These are phyloP conservation scores for Hipparchia sbordonii DNA, from an alignment of 2,888 invertebrate species.

Conservation along the genomic window DNA sequence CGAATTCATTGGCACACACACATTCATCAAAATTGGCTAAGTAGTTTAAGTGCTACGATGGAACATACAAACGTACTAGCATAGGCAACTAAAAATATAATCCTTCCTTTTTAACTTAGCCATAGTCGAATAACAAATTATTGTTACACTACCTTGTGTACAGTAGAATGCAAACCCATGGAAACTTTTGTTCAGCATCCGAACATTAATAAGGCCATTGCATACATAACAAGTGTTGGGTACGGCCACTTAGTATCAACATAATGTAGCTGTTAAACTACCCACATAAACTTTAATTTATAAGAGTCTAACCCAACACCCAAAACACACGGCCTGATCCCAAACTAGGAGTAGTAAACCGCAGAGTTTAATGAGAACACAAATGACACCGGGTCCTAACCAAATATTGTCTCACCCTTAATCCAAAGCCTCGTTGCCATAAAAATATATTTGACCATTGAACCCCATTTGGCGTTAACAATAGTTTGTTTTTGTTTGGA, in stretches of 20 bases:
- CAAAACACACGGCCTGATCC: slow-evolving; percentile 18
- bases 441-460: slow-evolving; percentile 34
- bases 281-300: slow-evolving; percentile 22
- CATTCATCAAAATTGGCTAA: too few species aligned
- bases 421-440: slow-evolving; percentile 31
- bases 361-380: slow-evolving; percentile 35
- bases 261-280: slow-evolving; percentile 7
- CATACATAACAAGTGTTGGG: neutral
- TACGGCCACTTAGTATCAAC: neutral
- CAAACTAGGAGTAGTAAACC: slow-evolving; percentile 33
- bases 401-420: slow-evolving; percentile 40
- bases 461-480: slow-evolving; percentile 9
- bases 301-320: slow-evolving; percentile 24
- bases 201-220: neutral
- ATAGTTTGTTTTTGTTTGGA: neutral
- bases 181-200: too few species aligned
- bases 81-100: too few species aligned
- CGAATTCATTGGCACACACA: too few species aligned
- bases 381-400: slow-evolving; percentile 39
- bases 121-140: too few species aligned
- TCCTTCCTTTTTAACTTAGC: too few species aligned
- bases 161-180: too few species aligned
- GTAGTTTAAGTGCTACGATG: too few species aligned
- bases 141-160: too few species aligned
- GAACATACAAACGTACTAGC: too few species aligned